Conservation (phyloP, 2,797 vertebrate genomes). For the Cossypha heuglini region DNA sequence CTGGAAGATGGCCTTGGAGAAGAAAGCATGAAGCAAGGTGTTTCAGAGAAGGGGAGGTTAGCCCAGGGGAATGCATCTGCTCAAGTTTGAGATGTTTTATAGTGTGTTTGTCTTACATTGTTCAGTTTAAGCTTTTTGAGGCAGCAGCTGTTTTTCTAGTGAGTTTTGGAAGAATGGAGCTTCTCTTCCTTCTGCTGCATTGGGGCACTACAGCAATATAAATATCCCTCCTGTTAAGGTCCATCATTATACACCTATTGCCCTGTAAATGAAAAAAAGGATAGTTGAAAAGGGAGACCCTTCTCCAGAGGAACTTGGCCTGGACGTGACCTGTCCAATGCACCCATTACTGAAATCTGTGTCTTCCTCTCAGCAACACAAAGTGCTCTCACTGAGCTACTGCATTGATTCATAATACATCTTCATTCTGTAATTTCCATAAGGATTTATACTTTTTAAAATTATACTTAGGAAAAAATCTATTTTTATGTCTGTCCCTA, state of each 20-base stretch:
- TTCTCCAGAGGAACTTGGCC: background rate
- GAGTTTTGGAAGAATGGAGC: background rate
- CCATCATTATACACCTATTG: background rate
- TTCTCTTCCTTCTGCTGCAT: background rate
- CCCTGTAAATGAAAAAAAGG: background rate
- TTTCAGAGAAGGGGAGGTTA: background rate
- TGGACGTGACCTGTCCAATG: background rate
- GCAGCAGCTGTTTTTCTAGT: background rate
- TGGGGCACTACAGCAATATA: background rate
- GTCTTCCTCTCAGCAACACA: background rate
- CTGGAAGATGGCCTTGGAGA: background rate
- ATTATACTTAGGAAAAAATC: slow-evolving; percentile 42
- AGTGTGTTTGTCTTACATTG: background rate
- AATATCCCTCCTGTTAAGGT: background rate
- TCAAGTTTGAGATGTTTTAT: background rate
- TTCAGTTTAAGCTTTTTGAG: background rate
- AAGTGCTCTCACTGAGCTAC: background rate
- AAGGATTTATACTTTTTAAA: slow-evolving; percentile 26
- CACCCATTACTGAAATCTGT: background rate
- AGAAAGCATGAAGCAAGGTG: background rate
- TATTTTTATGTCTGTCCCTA: slow-evolving; percentile 34
- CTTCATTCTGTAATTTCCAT: slow-evolving; percentile 37
- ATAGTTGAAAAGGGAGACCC: background rate
- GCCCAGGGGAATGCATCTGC: background rate
- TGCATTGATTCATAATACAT: slow-evolving; percentile 7